phyloP scores from a whole-genome alignment of 2,888 invertebrate species.

The Byasa hedistus region DNA sequence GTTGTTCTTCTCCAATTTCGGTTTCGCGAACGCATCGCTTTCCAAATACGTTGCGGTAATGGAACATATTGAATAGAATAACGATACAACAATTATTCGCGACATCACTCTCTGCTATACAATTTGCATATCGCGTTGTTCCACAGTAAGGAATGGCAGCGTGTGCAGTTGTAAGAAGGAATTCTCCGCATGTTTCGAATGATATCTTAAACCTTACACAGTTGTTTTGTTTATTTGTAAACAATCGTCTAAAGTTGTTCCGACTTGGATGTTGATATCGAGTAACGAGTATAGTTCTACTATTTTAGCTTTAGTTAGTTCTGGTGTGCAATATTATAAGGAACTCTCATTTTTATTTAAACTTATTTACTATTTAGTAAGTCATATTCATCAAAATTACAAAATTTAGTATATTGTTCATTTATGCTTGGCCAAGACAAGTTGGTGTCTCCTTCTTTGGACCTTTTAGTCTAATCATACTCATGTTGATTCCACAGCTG shows the following conservation, averaged over 20 bases:
- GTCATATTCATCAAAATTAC: too few species aligned
- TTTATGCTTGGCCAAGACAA: too few species aligned
- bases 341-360: too few species aligned
- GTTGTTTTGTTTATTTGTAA: constrained; percentile 32
- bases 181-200: constrained; percentile 47
- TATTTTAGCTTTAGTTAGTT: too few species aligned
- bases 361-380: too few species aligned
- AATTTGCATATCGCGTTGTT: constrained; percentile 24
- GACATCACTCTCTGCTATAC: constrained; percentile 49
- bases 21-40: constrained; percentile 42
- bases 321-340: too few species aligned
- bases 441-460: too few species aligned
- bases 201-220: constrained; percentile 35
- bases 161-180: constrained; percentile 21
- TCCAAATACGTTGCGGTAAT: constrained; percentile 40
- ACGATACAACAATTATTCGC: constrained; percentile 40
- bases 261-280: constrained; percentile 15
- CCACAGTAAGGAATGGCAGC: constrained; percentile 39
- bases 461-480: too few species aligned
- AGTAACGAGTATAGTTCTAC: too few species aligned
- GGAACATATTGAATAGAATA: constrained; percentile 37
- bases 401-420: too few species aligned
- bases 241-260: constrained; percentile 5
- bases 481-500: too few species aligned
- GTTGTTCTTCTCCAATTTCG: constrained; percentile 56